Percentiles rank a stretch among this genome's conserved stretches.
Conservation (phyloP, 2,888 invertebrate genomes). For the Heliconius sara region DNA sequence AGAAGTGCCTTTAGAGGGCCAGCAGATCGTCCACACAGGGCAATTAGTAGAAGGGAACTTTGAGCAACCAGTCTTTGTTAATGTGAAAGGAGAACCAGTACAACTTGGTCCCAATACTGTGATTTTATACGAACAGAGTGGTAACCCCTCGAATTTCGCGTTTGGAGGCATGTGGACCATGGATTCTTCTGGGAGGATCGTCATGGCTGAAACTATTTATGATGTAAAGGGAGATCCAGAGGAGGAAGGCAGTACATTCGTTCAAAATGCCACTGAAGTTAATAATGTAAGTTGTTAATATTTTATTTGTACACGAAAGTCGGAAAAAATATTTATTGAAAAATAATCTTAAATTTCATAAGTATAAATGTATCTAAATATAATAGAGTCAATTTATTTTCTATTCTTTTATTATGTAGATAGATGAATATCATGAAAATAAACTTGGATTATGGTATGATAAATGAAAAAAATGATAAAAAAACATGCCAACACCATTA, state of each 20-base stretch:
- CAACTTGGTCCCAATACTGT: conserved; percentile 80
- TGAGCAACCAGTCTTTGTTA: conserved; percentile 80
- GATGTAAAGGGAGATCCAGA: conserved; percentile 81
- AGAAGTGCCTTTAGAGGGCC: conserved; percentile 77
- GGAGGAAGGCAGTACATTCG: conserved; percentile 73
- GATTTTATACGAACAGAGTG: conserved; percentile 79
- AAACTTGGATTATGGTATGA: too few relatives aligned
- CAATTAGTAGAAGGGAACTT: conserved; percentile 79
- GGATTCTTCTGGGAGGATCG: conserved; percentile 79
- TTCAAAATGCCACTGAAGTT: conserved; percentile 74
- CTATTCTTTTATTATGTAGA: too few relatives aligned
- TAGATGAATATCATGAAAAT: too few relatives aligned
- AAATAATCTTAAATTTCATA: too few relatives aligned
- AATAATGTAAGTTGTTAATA: conserved; percentile 63
- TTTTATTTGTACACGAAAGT: not conserved
- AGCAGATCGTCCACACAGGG: conserved; percentile 78
- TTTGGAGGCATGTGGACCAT: conserved; percentile 82
- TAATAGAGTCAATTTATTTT: too few relatives aligned
- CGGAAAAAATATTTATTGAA: too few relatives aligned
- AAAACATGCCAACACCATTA: too few relatives aligned
- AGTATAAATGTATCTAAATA: too few relatives aligned
- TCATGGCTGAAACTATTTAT: conserved; percentile 81
- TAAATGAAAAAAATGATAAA: too few relatives aligned
- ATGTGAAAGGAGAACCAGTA: conserved; percentile 81
- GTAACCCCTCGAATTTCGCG: conserved; percentile 77